A percentile compares a stretch with the other conserved stretches of the same genome.
These are phyloP conservation scores for Acrocephalus kingi DNA, from an alignment of 2,113 vertebrate genomes.

Conservation along the genomic window DNA sequence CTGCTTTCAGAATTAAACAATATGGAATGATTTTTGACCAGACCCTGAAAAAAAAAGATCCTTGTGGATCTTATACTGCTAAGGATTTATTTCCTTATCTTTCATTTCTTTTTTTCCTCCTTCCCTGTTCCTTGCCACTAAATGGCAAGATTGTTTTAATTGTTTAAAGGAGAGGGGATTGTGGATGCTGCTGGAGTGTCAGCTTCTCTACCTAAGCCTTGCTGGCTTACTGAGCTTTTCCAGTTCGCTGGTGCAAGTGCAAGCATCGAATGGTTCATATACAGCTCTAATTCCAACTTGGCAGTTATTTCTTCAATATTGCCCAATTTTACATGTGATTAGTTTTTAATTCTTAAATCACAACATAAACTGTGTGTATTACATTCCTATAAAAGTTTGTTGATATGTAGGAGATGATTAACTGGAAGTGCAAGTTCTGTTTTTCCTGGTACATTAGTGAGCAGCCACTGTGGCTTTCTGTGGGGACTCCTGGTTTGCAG, in stretches of 20 bases:
- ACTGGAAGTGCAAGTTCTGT: background rate
- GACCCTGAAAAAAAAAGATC: background rate
- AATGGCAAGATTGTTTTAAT: background rate
- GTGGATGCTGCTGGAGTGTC: background rate
- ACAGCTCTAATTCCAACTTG: slow-evolving; percentile 33
- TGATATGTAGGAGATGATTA: slow-evolving; percentile 25
- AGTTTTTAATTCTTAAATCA: slow-evolving; percentile 78
- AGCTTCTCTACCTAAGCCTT: background rate
- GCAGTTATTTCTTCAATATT: slow-evolving; percentile 55
- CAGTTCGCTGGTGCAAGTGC: slow-evolving; percentile 45
- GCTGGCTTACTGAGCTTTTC: slow-evolving; percentile 23
- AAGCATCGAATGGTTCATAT: background rate
- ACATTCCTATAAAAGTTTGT: background rate
- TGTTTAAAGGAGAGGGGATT: background rate
- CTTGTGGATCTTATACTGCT: background rate
- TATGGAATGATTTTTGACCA: background rate
- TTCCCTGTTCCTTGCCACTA: background rate
- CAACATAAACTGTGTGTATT: slow-evolving; percentile 67
- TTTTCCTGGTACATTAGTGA: background rate
- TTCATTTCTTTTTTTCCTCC: background rate
- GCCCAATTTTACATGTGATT: slow-evolving; percentile 68
- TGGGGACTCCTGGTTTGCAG: background rate
- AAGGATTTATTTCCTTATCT: background rate
- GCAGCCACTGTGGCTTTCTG: background rate
- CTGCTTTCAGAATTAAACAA: background rate